A percentile compares a stretch with the other conserved stretches of the same genome.
Evolutionary conservation across 2,113 vertebrate genomes (phyloP).

Genomic region (Hyperopisus bebe): DNA sequence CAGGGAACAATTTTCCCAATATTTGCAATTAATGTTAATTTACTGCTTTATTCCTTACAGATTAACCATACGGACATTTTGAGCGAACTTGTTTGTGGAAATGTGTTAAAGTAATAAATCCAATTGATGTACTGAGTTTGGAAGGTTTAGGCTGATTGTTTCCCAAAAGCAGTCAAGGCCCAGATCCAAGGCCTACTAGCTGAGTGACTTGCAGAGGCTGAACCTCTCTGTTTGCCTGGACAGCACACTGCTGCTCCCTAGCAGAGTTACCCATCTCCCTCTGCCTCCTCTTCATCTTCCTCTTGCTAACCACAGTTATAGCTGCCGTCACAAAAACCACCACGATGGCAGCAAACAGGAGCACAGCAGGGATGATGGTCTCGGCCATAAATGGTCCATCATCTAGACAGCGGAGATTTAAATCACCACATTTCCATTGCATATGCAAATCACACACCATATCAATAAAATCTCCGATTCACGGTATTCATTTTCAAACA

Average conservation of each 20-base stretch:
- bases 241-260: conserved; percentile 24
- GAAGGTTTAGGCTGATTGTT: neutral
- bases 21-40: neutral
- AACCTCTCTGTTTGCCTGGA: neutral
- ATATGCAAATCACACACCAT: neutral
- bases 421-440: neutral
- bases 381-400: neutral
- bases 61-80: neutral
- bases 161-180: neutral
- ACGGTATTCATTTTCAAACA: neutral
- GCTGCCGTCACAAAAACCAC: conserved; percentile 39
- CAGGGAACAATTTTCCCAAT: neutral
- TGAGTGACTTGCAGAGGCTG: neutral
- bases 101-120: neutral
- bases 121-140: neutral
- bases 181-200: neutral
- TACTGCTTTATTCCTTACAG: neutral
- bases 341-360: conserved; percentile 39
- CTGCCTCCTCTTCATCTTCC: conserved; percentile 26
- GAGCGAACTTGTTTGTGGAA: neutral
- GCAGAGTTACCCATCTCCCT: conserved; percentile 39
- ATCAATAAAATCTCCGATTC: neutral
- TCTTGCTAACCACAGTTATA: conserved; percentile 29
- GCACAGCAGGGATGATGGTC: conserved; percentile 28
- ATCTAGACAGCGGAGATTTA: neutral